Base-by-base conservation (phyloP, 2,888 invertebrate species). In the Pyrochroa serraticornis region DNA sequence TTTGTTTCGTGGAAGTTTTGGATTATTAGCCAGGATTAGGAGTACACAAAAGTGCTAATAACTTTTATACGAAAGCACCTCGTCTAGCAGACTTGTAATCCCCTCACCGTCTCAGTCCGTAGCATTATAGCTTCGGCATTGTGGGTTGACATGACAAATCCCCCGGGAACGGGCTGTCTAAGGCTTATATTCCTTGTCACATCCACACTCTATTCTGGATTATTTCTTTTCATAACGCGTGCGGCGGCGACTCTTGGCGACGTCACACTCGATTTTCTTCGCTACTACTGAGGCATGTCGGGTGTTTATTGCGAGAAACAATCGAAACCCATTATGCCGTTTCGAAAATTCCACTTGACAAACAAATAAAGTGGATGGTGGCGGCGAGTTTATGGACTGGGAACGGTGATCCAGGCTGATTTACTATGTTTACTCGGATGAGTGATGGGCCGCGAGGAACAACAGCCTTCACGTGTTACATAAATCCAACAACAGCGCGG, bases 381-480 rank as follows among this genome's bases (percentile, higher is more conserved):
- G 73, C 70, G 62, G 64, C 58, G 71, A 74, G 73, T 78, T 78
- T 77, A 78, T 77, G 72, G 74, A 78, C 77, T 78, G 77, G 77
- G 77, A 78, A 77, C 71, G 66, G 72, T 65, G 68, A 68, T 69
- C 61, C 68, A 65, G 69, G 65, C 75, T 77, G 77, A 78, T 78
- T 78, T 77, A 78, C 69, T 67, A 71, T 70, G 73, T 74, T 72
- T 69, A 69, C 71, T 67, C 69, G 74, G 71, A 72, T 77, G 77
- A 78, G 70, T 75, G 76, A 78, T 75, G 76, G 76, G 62, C 75
- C 74, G 76, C 75, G 71, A 75, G 74, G 71, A 77, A 78, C 78
- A 78, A 78, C 78, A 77, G 75, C 71, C 73, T 74, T 76, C 75
- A 75, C 76, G 77, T 76, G 77, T 77, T 77, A 74, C 74, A 78